Percentiles rank a stretch among this genome's conserved stretches.
These are phyloP conservation scores for Pandion haliaetus DNA, from an alignment of 2,113 vertebrate species.

Conservation along the genomic window DNA sequence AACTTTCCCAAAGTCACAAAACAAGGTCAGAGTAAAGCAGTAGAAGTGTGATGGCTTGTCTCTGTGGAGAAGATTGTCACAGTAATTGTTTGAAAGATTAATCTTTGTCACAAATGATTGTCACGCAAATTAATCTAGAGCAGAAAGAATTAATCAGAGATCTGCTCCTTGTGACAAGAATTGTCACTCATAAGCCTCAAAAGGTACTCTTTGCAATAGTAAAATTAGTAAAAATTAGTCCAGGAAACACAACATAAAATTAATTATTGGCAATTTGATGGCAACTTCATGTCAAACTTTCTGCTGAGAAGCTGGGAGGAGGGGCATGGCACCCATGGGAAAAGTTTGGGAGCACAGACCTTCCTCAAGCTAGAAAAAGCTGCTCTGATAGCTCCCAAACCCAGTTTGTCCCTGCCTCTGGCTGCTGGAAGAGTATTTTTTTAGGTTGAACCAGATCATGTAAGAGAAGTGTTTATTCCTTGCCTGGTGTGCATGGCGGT, in stretches of 20 bases:
- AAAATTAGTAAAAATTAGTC: background rate
- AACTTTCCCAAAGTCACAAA: conserved; percentile 26
- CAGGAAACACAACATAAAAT: background rate
- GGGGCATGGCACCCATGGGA: background rate
- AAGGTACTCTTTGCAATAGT: background rate
- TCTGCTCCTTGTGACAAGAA: conserved; percentile 19
- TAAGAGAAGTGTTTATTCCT: background rate
- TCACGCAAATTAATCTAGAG: conserved; percentile 39
- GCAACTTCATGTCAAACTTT: background rate
- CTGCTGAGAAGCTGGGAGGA: background rate
- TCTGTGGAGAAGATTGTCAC: background rate
- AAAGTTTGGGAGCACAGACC: background rate
- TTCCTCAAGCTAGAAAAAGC: background rate
- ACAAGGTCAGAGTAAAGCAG: conserved; percentile 26
- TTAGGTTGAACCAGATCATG: background rate
- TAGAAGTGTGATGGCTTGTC: background rate
- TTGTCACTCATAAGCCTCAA: conserved; percentile 21
- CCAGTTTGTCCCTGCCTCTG: background rate
- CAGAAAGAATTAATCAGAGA: conserved; percentile 42
- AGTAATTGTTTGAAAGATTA: conserved; percentile 53
- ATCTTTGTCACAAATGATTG: conserved; percentile 42
- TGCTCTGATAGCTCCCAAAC: background rate
- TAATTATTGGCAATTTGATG: background rate
- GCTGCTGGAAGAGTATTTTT: background rate
- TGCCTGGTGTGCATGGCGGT: too few species aligned